Conservation (phyloP, 1,140 invertebrate species). For the Plectrocnemia conspersa region DNA sequence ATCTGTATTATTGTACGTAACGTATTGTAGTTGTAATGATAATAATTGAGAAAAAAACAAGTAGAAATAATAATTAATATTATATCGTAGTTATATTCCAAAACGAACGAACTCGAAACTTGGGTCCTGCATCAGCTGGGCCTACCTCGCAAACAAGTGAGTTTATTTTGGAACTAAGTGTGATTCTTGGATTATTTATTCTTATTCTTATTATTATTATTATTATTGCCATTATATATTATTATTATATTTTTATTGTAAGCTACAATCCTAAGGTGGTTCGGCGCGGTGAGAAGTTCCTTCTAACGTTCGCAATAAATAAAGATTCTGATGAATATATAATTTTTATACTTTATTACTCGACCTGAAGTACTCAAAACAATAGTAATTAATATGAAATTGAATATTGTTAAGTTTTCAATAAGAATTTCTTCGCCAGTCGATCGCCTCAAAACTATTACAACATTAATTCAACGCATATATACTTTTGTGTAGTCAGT, state of each 20-base stretch:
- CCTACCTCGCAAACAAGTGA: slow-evolving; percentile 66
- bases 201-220: slow-evolving; percentile 33
- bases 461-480: slow-evolving; percentile 35
- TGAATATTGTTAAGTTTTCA: too few species aligned
- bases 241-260: slow-evolving; percentile 6
- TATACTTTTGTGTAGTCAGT: slow-evolving; percentile 35
- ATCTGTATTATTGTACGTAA: slow-evolving; percentile 37
- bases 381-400: too few species aligned
- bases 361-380: too few species aligned
- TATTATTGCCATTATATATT: slow-evolving; percentile 28
- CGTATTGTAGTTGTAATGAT: slow-evolving; percentile 35
- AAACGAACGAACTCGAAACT: slow-evolving; percentile 64
- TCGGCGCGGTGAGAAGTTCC: too few species aligned
- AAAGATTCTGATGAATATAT: too few species aligned
- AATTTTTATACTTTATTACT: too few species aligned
- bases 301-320: too few species aligned
- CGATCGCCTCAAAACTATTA: slow-evolving; percentile 34
- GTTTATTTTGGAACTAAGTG: slow-evolving; percentile 67
- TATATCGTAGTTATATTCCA: slow-evolving; percentile 48
- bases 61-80: slow-evolving; percentile 34
- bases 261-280: too few species aligned
- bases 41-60: slow-evolving; percentile 35
- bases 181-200: slow-evolving; percentile 61
- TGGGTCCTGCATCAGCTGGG: slow-evolving; percentile 58
- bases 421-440: too few species aligned